Conservation (phyloP, 2,888 invertebrate genomes). For the Gortyna flavago region DNA sequence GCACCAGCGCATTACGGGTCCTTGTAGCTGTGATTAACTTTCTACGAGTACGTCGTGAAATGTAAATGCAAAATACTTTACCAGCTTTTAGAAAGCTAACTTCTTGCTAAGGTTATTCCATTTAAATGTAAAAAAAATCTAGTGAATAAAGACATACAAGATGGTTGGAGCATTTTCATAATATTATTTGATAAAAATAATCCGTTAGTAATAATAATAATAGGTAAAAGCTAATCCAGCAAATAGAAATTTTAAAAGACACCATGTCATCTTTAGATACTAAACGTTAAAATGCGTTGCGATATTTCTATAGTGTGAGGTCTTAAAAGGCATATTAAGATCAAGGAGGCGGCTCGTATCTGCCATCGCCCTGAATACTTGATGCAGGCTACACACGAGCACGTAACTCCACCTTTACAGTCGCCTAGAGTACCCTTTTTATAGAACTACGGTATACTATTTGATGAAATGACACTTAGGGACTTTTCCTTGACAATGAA, state of each 20-base stretch:
- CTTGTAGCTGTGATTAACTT: constrained; percentile 23
- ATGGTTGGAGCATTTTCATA: constrained; percentile 10
- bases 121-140: constrained; percentile 18
- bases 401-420: constrained; percentile 61
- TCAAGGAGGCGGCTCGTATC: constrained; percentile 59
- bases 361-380: constrained; percentile 70
- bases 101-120: constrained; percentile 10
- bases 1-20: constrained; percentile 18
- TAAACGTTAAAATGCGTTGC: constrained; percentile 53
- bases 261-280: constrained; percentile 10
- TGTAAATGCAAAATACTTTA: constrained; percentile 33
- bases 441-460: constrained; percentile 50
- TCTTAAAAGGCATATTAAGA: constrained; percentile 53
- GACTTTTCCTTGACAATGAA: constrained; percentile 35
- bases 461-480: constrained; percentile 49
- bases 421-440: constrained; percentile 45
- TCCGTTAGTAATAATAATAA: no score
- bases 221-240: background rate
- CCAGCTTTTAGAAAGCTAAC: constrained; percentile 28
- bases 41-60: constrained; percentile 20
- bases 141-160: background rate
- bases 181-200: background rate
- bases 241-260: background rate
- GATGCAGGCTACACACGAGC: constrained; percentile 62
- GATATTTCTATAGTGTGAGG: constrained; percentile 64